Conservation (phyloP, 2,797 vertebrate genomes). For the Enteromius thamalakanensis region DNA sequence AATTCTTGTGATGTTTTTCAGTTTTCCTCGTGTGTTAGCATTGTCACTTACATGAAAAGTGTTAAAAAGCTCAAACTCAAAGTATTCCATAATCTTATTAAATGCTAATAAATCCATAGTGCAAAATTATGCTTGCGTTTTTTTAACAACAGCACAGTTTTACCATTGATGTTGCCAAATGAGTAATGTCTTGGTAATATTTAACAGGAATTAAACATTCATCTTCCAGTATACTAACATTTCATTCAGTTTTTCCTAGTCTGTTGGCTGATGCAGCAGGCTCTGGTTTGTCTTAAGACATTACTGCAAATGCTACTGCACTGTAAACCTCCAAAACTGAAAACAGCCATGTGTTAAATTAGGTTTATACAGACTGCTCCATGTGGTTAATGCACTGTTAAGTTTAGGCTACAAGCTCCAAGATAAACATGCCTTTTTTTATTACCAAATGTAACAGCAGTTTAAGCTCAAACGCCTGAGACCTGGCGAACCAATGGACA, state of each 20-base stretch:
- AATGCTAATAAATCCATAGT: neutral
- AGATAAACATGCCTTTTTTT: constrained; percentile 60
- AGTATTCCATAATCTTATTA: neutral
- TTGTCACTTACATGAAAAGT: neutral
- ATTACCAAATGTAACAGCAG: constrained; percentile 55
- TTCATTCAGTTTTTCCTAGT: constrained; percentile 11
- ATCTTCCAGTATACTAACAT: constrained; percentile 33
- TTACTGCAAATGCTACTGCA: constrained; percentile 38
- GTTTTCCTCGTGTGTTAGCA: neutral
- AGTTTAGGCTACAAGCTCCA: constrained; percentile 50
- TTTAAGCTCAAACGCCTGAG: constrained; percentile 45
- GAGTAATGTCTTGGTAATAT: constrained; percentile 20
- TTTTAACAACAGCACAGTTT: constrained; percentile 8
- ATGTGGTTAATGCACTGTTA: constrained; percentile 54
- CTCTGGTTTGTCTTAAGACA: constrained; percentile 45
- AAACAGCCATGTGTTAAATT: constrained; percentile 52
- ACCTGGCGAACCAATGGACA: constrained; percentile 53
- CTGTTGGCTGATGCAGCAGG: constrained; percentile 30
- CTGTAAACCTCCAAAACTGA: constrained; percentile 46
- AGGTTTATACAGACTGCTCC: constrained; percentile 53
- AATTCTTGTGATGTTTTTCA: neutral
- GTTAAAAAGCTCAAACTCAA: neutral
- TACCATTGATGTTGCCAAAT: constrained; percentile 2
- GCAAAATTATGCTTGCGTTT: neutral
- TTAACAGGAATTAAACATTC: constrained; percentile 2